A percentile compares a stretch with the other conserved stretches of the same genome.
phyloP scores from a whole-genome alignment of 2,888 invertebrate genomes.

The Eupithecia subfuscata region DNA sequence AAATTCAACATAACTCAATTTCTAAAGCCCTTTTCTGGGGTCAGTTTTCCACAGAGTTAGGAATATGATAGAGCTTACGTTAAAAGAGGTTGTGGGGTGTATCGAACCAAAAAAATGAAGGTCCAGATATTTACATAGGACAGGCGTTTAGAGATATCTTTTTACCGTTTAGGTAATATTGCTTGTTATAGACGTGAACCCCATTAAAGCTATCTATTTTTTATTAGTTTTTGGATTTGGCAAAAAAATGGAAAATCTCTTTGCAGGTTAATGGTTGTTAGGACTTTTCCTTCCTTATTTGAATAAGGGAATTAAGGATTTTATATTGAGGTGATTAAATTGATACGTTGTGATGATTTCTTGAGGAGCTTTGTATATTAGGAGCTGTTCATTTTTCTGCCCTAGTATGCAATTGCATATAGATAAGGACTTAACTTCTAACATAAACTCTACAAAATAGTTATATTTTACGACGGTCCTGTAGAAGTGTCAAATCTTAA shows the following conservation, averaged over 20 bases:
- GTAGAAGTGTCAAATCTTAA: slow-evolving; percentile 28
- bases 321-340: background rate
- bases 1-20: slow-evolving; percentile 41
- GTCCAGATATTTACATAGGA: slow-evolving; percentile 11
- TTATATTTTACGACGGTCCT: slow-evolving; percentile 21
- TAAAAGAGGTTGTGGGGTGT: slow-evolving; percentile 2
- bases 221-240: background rate
- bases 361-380: background rate
- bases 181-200: background rate
- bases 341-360: background rate
- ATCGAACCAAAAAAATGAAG: background rate
- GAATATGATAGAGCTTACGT: background rate
- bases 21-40: slow-evolving; percentile 32
- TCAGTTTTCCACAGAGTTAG: slow-evolving; percentile 23
- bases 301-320: background rate
- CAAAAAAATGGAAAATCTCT: too few species aligned
- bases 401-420: background rate
- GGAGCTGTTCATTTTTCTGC: background rate
- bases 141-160: background rate
- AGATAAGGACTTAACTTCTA: background rate
- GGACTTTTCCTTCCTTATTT: background rate
- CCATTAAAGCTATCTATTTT: background rate
- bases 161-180: background rate
- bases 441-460: slow-evolving; percentile 14
- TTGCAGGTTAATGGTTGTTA: background rate